phyloP scores from a whole-genome alignment of 2,113 vertebrate genomes.

The Connochaetes taurinus region DNA sequence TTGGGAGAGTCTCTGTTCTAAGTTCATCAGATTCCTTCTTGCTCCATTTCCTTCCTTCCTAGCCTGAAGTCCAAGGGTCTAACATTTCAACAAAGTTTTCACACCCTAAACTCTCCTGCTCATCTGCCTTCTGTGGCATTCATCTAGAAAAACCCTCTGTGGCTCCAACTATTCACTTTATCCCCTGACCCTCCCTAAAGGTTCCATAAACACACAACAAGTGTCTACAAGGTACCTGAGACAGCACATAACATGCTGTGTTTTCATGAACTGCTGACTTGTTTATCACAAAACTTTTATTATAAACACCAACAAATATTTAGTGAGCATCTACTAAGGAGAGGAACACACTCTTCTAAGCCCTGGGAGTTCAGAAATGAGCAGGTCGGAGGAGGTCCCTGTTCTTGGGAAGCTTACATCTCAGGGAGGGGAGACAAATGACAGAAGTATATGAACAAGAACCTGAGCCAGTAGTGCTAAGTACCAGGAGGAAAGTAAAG shows the following conservation, averaged over 20 bases:
- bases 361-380: background rate
- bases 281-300: background rate
- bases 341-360: background rate
- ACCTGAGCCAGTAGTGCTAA: background rate
- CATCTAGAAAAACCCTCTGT: background rate
- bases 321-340: background rate
- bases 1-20: background rate
- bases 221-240: background rate
- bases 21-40: background rate
- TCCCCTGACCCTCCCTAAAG: background rate
- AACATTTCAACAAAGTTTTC: background rate
- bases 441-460: background rate
- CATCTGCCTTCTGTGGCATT: background rate
- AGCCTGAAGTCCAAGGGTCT: background rate
- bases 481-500: background rate
- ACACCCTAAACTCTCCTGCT: background rate
- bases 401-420: background rate
- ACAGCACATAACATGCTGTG: background rate
- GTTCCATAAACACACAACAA: background rate
- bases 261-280: background rate
- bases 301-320: background rate
- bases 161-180: background rate
- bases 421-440: background rate
- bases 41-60: background rate
- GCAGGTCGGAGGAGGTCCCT: background rate